Evolutionary conservation across 2,888 invertebrate species (phyloP), one percentile per base, ranked within the genome.

Genomic region (Drosophila peninsularis): DNA sequence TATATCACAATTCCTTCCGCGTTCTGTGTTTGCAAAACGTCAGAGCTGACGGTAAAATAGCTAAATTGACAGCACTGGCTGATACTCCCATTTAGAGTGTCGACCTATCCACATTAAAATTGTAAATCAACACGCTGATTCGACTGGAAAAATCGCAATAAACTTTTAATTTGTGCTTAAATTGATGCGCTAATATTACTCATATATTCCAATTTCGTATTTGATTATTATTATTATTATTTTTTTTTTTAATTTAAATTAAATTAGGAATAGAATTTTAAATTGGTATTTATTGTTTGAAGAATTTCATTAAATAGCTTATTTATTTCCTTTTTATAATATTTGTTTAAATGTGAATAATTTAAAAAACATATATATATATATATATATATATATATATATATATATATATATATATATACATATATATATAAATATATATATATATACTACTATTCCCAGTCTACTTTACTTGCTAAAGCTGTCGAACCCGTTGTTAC

Each of bases 61-160:
- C 30, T 30, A 30, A 30, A 30, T 30, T 9, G 30, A 0, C 30
- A 30, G 10, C 30, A 30, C 30, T 30, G 10, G 10, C 24, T 24
- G 24, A 5, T 24, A 24, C 5, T 24, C 24, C 5, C 30, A 42
- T 24, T 34, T 34, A 7, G 24, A 34, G 42, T 2, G 42, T 21
- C 7, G 32, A 49, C 19, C 49, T 32, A 32, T 32, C 19, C 19
- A 14, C 14, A 34, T 13, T 9, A 5, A 19, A 13, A 27, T 27
- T 30, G 34, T 61, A 34, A 61, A 19, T 61, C 61, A 61, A 19
- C 61, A 27, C n/a, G n/a, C n/a, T n/a, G n/a, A n/a, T n/a, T n/a
- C n/a, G n/a, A n/a, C 24, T 13, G 39, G 24, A 58, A 32, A 21
- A 24, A 24, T 27, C 32, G 30, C 37, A 17, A 30, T 30, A 10